These are phyloP conservation scores for Porites lobata DNA, from an alignment of 92 coral and sea anemone species.

Conservation along the genomic window DNA sequence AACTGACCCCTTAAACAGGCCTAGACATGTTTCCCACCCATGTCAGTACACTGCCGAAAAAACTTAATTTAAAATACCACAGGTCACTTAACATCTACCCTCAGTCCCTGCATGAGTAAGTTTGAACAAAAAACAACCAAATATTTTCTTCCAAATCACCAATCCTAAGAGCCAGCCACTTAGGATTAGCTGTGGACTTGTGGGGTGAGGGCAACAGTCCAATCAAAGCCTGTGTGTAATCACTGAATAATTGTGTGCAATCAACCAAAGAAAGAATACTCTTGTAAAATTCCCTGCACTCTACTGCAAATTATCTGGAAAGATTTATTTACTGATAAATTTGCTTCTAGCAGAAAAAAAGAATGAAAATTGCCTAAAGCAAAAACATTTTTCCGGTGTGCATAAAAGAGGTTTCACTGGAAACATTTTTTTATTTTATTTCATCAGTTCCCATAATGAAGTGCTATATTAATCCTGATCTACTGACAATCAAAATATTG, in stretches of 20 bases:
- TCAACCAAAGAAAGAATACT: neutral
- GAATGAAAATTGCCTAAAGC: neutral
- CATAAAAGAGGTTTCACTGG: neutral
- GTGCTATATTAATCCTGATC: conserved; percentile 10
- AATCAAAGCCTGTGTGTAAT: conserved; percentile 9
- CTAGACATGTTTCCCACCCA: conserved; percentile 1
- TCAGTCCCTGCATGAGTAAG: conserved; percentile 8
- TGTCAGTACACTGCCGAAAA: neutral
- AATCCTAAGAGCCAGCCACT: neutral
- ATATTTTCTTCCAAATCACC: neutral
- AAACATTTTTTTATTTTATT: neutral
- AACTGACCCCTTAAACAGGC: conserved; percentile 17
- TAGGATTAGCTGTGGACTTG: neutral
- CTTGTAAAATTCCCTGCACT: neutral
- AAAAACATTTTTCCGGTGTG: neutral
- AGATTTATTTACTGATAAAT: neutral
- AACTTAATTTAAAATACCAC: neutral
- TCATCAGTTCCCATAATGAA: conserved; percentile 9
- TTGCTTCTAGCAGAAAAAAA: neutral
- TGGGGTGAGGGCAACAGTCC: conserved; percentile 40
- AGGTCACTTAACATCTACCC: neutral
- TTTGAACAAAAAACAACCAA: conserved; percentile 8
- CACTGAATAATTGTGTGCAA: conserved; percentile 40
- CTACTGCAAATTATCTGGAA: conserved; percentile 10
- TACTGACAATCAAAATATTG: conserved; percentile 29